Evolutionary conservation across 2,888 invertebrate species (phyloP).

Genomic region (Drosophila neoperkinsi): DNA sequence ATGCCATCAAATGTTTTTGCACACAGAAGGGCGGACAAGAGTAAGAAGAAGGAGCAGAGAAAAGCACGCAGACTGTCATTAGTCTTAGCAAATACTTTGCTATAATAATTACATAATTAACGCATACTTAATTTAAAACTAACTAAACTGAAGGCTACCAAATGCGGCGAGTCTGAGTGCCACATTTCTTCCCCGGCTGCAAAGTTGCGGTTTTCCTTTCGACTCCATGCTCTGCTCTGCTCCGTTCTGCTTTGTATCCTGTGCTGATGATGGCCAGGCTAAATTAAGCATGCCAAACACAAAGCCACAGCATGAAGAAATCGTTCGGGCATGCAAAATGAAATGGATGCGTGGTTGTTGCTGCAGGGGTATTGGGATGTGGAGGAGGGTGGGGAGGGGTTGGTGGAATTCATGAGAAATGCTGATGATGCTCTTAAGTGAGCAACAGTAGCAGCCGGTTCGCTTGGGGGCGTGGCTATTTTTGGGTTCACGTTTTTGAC

Average conservation of each 20-base stretch:
- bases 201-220: slow-evolving; percentile 21
- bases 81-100: slow-evolving; percentile 27
- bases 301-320: slow-evolving; percentile 41
- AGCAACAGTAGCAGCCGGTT: slow-evolving; percentile 4
- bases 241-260: neutral
- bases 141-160: slow-evolving; percentile 25
- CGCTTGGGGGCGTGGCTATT: slow-evolving; percentile 46
- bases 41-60: neutral
- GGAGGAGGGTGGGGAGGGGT: neutral
- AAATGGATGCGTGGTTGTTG: neutral
- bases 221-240: neutral
- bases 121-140: slow-evolving; percentile 74
- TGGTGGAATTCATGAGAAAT: slow-evolving; percentile 45
- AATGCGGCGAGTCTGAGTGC: slow-evolving; percentile 8
- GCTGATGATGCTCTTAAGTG: slow-evolving; percentile 72
- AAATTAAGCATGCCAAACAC: slow-evolving; percentile 68
- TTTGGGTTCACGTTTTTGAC: slow-evolving; percentile 26
- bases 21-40: neutral
- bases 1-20: neutral
- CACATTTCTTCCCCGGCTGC: neutral
- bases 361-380: neutral
- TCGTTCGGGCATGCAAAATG: slow-evolving; percentile 63
- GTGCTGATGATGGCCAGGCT: slow-evolving; percentile 26
- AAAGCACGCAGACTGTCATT: slow-evolving; percentile 9
- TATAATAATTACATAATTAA: slow-evolving; percentile 73